These are phyloP conservation scores for Seriola quinqueradiata DNA, from an alignment of 2,113 vertebrate species.

Conservation along the genomic window DNA sequence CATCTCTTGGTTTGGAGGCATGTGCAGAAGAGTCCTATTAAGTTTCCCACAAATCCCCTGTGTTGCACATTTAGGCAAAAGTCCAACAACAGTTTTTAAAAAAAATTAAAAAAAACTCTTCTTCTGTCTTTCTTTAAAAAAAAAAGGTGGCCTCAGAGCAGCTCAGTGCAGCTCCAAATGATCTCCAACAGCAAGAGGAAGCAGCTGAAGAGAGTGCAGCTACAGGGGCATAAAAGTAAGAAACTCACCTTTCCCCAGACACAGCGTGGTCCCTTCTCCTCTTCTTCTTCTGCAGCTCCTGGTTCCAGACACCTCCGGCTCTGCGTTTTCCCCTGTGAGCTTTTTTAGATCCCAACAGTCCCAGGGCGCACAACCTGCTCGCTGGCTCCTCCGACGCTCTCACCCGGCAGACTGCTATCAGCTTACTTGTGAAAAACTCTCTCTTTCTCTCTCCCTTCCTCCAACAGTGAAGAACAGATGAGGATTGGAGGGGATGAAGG, in stretches of 20 bases:
- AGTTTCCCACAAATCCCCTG: neutral
- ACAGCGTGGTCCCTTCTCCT: constrained; percentile 22
- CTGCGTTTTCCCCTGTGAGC: constrained; percentile 22
- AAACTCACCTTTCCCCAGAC: constrained; percentile 74
- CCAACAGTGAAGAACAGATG: constrained; percentile 74
- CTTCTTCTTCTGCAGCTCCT: constrained; percentile 46
- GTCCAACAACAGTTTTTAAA: neutral
- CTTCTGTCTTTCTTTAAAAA: neutral
- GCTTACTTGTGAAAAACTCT: constrained; percentile 77
- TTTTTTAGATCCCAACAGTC: constrained; percentile 56
- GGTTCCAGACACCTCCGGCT: constrained; percentile 36
- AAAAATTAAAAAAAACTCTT: neutral
- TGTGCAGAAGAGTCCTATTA: neutral
- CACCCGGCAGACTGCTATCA: constrained; percentile 70
- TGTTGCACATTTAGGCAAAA: neutral
- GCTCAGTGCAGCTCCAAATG: neutral
- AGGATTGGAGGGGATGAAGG: constrained; percentile 87
- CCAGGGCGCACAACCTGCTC: constrained; percentile 44
- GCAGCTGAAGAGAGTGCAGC: neutral
- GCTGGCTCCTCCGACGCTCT: constrained; percentile 63
- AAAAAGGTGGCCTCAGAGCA: neutral
- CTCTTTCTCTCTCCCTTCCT: constrained; percentile 74
- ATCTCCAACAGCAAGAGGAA: constrained; percentile 16
- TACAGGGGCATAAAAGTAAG: neutral
- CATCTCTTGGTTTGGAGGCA: neutral